Evolutionary conservation across 2,888 invertebrate species (phyloP).

Genomic region (Drosophila pseudotalamancana): DNA sequence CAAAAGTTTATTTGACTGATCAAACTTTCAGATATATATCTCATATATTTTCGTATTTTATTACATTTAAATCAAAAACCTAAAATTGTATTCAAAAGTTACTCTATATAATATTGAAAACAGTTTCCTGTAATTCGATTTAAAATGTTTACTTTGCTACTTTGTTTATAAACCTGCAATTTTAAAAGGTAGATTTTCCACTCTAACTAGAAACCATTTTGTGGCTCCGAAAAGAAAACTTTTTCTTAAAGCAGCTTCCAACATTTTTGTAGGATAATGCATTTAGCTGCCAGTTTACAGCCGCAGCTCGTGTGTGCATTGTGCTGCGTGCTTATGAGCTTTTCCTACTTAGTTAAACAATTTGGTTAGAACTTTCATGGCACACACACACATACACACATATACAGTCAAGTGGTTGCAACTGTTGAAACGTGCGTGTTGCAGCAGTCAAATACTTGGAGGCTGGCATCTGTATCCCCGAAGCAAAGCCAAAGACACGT

Average conservation of each 20-base stretch:
- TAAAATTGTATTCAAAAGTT: neutral
- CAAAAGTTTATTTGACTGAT: too few relatives aligned
- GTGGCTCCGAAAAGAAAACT: conserved; percentile 4
- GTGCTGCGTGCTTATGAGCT: conserved; percentile 57
- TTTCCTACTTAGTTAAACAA: conserved; percentile 74
- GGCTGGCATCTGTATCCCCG: conserved; percentile 21
- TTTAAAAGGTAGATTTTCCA: neutral
- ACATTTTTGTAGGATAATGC: conserved; percentile 7
- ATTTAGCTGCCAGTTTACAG: conserved; percentile 20
- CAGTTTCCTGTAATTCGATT: too few relatives aligned
- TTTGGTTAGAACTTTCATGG: conserved; percentile 68
- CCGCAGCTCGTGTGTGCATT: conserved; percentile 19
- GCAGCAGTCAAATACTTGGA: conserved; percentile 41
- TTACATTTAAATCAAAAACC: too few relatives aligned
- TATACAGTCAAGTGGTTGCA: conserved; percentile 9
- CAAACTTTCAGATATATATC: too few relatives aligned
- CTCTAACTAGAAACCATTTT: neutral
- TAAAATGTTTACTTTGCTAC: neutral
- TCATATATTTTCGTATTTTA: too few relatives aligned
- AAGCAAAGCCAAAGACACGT: conserved; percentile 55
- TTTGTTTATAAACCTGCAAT: neutral
- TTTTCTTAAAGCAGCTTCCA: neutral
- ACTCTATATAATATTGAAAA: neutral
- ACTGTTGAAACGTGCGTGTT: conserved; percentile 59
- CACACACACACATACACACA: conserved; percentile 26